Evolutionary conservation across 2,797 vertebrate species (phyloP).

Genomic region (Phrynocephalus vlangalii): DNA sequence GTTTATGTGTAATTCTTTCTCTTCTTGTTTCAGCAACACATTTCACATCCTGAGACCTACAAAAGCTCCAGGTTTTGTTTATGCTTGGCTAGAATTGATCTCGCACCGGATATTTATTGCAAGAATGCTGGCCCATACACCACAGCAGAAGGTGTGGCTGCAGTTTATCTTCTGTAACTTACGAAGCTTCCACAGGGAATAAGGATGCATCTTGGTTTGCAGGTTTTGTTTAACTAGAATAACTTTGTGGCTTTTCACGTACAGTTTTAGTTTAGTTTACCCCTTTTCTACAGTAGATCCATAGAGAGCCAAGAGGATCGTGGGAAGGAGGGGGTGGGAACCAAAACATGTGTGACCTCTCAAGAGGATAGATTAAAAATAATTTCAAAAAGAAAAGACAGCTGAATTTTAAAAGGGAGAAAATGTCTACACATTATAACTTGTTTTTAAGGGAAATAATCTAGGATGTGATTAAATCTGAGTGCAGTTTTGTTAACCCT

Average conservation of each 20-base stretch:
- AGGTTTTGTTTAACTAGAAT: constrained; percentile 47
- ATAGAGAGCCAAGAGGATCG: neutral
- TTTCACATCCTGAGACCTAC: constrained; percentile 99
- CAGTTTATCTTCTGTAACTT: constrained; percentile 77
- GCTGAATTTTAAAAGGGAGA: neutral
- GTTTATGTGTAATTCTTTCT: neutral
- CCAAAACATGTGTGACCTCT: neutral
- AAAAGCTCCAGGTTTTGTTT: constrained; percentile 98
- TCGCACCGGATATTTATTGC: constrained; percentile 99
- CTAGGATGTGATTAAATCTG: neutral
- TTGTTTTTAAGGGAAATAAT: neutral
- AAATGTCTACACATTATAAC: neutral
- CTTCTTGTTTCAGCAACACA: constrained; percentile 89
- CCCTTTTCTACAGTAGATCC: constrained; percentile 57
- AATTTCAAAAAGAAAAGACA: neutral
- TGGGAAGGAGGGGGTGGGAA: neutral
- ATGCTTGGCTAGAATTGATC: constrained; percentile 98
- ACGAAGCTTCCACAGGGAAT: constrained; percentile 49
- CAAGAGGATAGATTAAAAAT: neutral
- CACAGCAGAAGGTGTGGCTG: constrained; percentile 97
- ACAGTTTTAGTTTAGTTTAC: constrained; percentile 54
- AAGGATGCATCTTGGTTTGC: constrained; percentile 30
- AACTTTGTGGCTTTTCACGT: constrained; percentile 57
- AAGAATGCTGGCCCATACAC: constrained; percentile 98
- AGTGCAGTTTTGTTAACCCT: neutral